Base-by-base conservation (phyloP, 1,140 invertebrate genomes). In the Pogonognathellus flavescens region DNA sequence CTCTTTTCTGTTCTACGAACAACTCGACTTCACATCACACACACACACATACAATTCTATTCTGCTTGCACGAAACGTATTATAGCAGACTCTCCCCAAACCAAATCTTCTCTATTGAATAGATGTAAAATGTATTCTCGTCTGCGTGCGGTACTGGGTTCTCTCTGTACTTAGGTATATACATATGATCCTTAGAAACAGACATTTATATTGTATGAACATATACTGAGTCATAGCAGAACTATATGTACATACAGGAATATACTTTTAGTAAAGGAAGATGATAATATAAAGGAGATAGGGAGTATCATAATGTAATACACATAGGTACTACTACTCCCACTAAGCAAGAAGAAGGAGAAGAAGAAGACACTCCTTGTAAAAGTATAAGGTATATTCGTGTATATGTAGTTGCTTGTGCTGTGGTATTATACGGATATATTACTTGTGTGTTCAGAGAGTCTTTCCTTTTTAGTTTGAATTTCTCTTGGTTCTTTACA, bases 21-120 rank as follows among this genome's bases (percentile, higher is more conserved):
- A n/a, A 5, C 53, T 55, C 53, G 2, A 11, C 53, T 55, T 14
- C 53, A 14, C 11, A 55, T 11, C 16, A 55, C 10, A 55, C 16
- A 55, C 53, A 11, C 16, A 55, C 1, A 55, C 9, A 41, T 55
- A 55, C 11, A 55, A 55, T 55, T 55, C 10, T 41, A 41, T 1
- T 41, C 31, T 41, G 55, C 18, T 14, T 59, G 55, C 14, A 59
- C 10, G 55, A 59, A 18, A 16, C 14, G 18, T 14, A 59, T 9
- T n/a, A 18, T n/a, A 18, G 18, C 5, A 59, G 16, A 66, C 20
- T 11, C 62, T 66, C 62, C 62, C 62, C 22, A 66, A 66, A 66
- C 62, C 62, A 66, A 66, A 66, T 66, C 62, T 66, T 66, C 60
- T 22, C 60, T 66, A 66, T 66, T 66, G 20, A 66, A 66, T 66